Conservation (phyloP, 2,888 invertebrate species). For the Zaprionus obscuricornis region DNA sequence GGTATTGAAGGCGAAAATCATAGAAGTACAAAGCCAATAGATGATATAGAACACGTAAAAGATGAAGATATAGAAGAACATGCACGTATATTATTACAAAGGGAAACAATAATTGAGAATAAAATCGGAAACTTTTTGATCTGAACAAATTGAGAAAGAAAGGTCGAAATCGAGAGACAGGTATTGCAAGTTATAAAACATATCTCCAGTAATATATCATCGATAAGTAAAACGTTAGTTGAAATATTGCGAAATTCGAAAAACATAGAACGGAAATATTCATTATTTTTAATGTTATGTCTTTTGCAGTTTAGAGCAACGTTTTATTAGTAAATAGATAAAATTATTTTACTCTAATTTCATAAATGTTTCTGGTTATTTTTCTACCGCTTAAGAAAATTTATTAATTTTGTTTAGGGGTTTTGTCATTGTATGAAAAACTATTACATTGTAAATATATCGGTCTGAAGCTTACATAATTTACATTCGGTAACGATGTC, state of each 20-base stretch:
- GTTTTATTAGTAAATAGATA: no score
- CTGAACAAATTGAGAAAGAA: constrained; percentile 53
- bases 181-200: constrained; percentile 56
- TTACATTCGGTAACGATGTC: no score
- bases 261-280: constrained; percentile 3
- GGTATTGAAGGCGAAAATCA: constrained; percentile 4
- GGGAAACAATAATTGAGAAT: neutral
- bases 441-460: no score
- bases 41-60: neutral
- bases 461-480: no score
- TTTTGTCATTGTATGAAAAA: no score
- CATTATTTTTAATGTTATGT: no score
- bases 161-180: constrained; percentile 47
- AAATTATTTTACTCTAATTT: no score
- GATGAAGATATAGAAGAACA: neutral
- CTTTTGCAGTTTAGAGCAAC: no score
- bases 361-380: no score
- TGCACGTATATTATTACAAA: neutral
- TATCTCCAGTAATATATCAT: constrained; percentile 35
- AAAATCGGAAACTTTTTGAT: constrained; percentile 27
- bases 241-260: constrained; percentile 36
- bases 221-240: constrained; percentile 34
- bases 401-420: no score
- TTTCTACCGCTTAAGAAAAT: no score
- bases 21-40: neutral